Evolutionary conservation across 1,140 invertebrate genomes (phyloP).

Genomic region (Dolichoris vasculosae): DNA sequence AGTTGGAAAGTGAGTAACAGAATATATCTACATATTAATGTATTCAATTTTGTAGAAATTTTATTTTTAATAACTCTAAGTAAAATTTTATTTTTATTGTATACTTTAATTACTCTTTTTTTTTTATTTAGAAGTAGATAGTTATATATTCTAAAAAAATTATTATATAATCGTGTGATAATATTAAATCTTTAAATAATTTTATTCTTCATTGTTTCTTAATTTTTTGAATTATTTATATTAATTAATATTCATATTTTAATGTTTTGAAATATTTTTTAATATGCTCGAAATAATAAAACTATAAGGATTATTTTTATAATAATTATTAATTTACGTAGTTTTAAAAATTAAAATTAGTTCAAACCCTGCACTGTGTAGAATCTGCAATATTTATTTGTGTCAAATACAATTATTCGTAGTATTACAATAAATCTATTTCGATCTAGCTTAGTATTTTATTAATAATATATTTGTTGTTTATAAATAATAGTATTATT

Average conservation of each 20-base stretch:
- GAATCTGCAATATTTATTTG: not conserved
- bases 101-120: not conserved
- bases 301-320: not conserved
- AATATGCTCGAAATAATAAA: too few relatives aligned
- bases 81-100: constrained; percentile 13
- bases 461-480: not conserved
- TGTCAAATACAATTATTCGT: not conserved
- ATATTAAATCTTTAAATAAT: not conserved
- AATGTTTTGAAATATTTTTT: not conserved
- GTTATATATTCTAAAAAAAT: not conserved
- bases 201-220: not conserved
- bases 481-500: not conserved
- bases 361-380: constrained; percentile 37
- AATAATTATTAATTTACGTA: not conserved
- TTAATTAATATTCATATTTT: not conserved
- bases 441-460: not conserved
- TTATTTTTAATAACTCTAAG: not conserved
- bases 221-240: not conserved
- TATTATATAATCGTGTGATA: not conserved
- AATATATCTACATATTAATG: constrained; percentile 34
- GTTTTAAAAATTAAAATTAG: not conserved
- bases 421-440: not conserved
- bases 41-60: constrained; percentile 9
- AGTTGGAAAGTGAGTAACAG: constrained; percentile 52
- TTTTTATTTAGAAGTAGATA: constrained; percentile 18